Conservation (phyloP, 2,797 vertebrate species). For the Florisuga fusca region DNA sequence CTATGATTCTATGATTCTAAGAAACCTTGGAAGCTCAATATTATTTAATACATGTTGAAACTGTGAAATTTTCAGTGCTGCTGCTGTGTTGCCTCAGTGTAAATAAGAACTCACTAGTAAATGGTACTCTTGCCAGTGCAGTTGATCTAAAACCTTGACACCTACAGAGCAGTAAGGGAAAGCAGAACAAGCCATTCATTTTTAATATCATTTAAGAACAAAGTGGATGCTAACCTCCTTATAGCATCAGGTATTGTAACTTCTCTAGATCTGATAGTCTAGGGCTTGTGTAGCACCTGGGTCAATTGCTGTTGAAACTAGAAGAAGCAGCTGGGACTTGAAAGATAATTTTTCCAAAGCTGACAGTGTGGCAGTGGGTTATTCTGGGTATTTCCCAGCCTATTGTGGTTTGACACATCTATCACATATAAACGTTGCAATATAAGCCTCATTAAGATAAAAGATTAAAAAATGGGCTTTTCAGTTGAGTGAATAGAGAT, state of each 20-base stretch:
- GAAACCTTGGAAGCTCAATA: neutral
- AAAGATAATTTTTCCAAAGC: neutral
- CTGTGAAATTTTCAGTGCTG: neutral
- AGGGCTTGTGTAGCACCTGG: neutral
- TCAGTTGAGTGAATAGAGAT: neutral
- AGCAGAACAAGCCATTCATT: neutral
- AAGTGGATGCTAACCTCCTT: neutral
- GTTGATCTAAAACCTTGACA: neutral
- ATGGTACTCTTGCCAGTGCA: neutral
- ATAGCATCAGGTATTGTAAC: neutral
- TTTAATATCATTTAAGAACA: neutral
- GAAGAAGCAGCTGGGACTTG: neutral
- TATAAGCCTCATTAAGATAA: neutral
- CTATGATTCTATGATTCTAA: no score
- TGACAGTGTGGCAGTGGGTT: neutral
- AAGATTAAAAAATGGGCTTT: neutral
- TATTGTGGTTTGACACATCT: neutral
- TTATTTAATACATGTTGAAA: neutral
- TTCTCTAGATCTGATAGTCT: neutral
- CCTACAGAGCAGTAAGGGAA: neutral
- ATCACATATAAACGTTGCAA: neutral
- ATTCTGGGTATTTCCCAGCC: neutral
- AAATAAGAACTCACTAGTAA: constrained; percentile 34
- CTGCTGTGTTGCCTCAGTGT: neutral
- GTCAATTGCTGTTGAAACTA: neutral